Conservation (phyloP, 2,888 invertebrate genomes). For the Drosophila affinis region DNA sequence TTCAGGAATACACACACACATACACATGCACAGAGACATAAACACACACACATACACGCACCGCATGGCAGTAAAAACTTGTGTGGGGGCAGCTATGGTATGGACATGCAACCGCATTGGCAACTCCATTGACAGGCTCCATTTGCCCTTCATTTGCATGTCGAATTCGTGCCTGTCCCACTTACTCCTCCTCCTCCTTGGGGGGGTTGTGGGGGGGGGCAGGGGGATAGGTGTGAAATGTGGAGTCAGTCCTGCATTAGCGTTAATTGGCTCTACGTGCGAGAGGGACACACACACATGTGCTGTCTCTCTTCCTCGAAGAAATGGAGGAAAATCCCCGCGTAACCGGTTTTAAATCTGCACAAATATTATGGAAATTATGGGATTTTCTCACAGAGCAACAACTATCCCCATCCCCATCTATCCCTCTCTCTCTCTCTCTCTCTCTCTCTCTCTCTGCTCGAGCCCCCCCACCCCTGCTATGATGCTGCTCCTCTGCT, state of each 20-base stretch:
- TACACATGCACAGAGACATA: constrained; percentile 1
- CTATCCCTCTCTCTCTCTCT: too few species aligned
- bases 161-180: constrained; percentile 11
- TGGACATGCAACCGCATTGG: constrained; percentile 44
- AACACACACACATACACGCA: constrained; percentile 1
- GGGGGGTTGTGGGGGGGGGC: constrained; percentile 7
- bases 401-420: background rate
- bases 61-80: constrained; percentile 39
- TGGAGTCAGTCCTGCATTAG: constrained; percentile 66
- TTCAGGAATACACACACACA: constrained; percentile 34
- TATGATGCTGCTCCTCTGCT: constrained; percentile 7
- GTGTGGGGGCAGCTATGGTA: background rate
- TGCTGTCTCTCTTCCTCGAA: background rate
- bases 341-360: constrained; percentile 25
- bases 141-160: constrained; percentile 72
- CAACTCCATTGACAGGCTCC: constrained; percentile 65
- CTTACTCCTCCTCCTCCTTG: background rate
- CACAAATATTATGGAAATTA: constrained; percentile 11
- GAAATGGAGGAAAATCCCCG: constrained; percentile 2
- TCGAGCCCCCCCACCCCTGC: constrained; percentile 15
- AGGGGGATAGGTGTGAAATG: constrained; percentile 66
- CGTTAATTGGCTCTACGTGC: constrained; percentile 64
- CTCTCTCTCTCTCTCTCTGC: too few species aligned
- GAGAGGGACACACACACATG: constrained; percentile 26
- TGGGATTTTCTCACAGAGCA: constrained; percentile 11